phyloP scores from a whole-genome alignment of 2,797 vertebrate genomes.

The Sebastes steindachneri region DNA sequence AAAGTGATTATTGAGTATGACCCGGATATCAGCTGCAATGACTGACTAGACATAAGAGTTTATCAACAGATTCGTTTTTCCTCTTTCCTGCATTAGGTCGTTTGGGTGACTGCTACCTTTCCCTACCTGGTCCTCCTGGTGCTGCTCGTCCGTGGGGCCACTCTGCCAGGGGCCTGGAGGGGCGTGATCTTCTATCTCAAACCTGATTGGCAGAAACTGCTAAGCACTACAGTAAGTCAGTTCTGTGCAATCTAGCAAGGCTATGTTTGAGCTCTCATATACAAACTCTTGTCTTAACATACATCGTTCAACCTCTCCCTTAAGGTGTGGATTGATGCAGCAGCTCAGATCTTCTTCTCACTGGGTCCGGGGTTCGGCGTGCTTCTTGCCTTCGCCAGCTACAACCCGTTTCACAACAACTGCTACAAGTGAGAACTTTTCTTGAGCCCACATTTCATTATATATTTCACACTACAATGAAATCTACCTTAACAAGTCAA shows the following conservation, averaged over 20 bases:
- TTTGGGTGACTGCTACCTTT: constrained; percentile 98
- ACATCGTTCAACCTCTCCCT: constrained; percentile 11
- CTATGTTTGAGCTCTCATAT: neutral
- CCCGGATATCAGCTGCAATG: neutral
- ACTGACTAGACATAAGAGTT: neutral
- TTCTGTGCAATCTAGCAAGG: neutral
- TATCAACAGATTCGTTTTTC: neutral
- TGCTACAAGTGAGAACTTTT: constrained; percentile 93
- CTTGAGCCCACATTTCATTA: neutral
- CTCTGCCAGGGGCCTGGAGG: constrained; percentile 96
- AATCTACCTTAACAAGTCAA: neutral
- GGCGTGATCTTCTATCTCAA: constrained; percentile 96
- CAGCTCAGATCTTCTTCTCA: constrained; percentile 99
- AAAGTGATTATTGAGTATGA: neutral
- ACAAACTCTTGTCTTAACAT: neutral
- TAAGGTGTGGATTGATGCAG: constrained; percentile 98
- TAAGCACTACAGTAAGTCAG: constrained; percentile 89
- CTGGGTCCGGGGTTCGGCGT: constrained; percentile 97
- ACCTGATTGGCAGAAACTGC: constrained; percentile 94
- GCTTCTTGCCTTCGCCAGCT: constrained; percentile 95
- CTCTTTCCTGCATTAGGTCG: constrained; percentile 85
- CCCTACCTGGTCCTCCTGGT: constrained; percentile 93
- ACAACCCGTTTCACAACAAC: constrained; percentile 99
- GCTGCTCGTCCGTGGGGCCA: constrained; percentile 93
- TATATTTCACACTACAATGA: neutral